phyloP scores from a whole-genome alignment of 2,113 vertebrate genomes.

The Triplophysa rosa region DNA sequence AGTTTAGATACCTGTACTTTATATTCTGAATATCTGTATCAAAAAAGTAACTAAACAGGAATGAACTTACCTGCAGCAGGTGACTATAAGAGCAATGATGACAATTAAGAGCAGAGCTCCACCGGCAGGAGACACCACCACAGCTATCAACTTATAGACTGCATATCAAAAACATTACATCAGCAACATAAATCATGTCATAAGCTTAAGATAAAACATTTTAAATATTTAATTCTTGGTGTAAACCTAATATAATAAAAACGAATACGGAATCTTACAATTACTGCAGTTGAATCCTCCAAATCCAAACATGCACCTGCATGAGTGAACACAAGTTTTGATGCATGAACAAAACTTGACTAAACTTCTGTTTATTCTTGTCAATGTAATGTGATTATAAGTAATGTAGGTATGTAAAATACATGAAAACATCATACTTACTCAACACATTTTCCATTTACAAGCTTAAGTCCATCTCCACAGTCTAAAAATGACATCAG shows the following conservation, averaged over 20 bases:
- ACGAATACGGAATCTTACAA: slow-evolving; percentile 76
- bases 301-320: slow-evolving; percentile 91
- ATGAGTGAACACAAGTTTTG: slow-evolving; percentile 48
- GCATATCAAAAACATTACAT: background rate
- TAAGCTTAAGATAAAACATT: background rate
- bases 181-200: background rate
- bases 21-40: background rate
- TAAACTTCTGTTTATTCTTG: no score
- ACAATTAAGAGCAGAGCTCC: slow-evolving; percentile 90
- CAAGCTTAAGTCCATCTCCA: slow-evolving; percentile 87
- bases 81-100: slow-evolving; percentile 85
- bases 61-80: slow-evolving; percentile 87
- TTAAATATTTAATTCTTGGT: background rate
- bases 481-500: slow-evolving; percentile 79
- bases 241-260: background rate
- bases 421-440: slow-evolving; percentile 64
- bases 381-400: no score
- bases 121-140: slow-evolving; percentile 89
- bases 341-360: background rate
- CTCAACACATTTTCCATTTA: slow-evolving; percentile 89
- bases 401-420: background rate
- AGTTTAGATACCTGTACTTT: background rate
- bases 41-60: background rate
- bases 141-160: slow-evolving; percentile 95
- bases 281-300: slow-evolving; percentile 97